Evolutionary conservation across 2,113 vertebrate genomes (phyloP), one percentile per base, ranked within the genome.

Genomic region (Naja naja): DNA sequence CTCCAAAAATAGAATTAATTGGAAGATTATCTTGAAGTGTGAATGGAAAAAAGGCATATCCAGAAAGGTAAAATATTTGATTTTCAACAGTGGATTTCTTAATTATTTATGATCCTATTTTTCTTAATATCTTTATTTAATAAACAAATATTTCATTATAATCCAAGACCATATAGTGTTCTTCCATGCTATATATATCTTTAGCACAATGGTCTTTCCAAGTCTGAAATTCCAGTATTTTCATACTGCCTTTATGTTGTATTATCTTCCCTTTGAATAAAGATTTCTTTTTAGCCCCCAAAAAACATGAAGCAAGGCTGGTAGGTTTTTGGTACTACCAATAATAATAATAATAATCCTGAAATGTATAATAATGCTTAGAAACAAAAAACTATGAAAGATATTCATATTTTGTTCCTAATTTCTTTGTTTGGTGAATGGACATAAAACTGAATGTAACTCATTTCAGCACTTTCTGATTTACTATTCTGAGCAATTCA

Each of bases 381-480:
- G 92, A 92, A 74, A 20, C 16, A 74, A 74, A 43, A 74, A 74
- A 20, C n/a, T 34, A 20, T 74, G 69, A n/a, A 94, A 94, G 93
- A 88, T 89, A 94, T 85, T 93, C 47, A 81, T 93, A 7, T n/a
- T 64, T 60, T 43, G 45, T 20, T 25, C 6, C 23, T 23, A n/a
- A 10, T 85, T 91, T 88, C n/a, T 91, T 16, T 91, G 49, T 54
- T 34, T 45, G 55, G 81, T 30, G 14, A 27, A 52, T 93, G 87
- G 86, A 85, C 22, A 47, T 60, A 86, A 89, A 92, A 64, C 8
- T 93, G 39, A 86, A 93, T 93, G 92, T 94, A 96, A 89, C 90
- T 88, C 74, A 93, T 86, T 64, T 85, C 89, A 25, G 20, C 86
- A 90, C 89, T 94, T 53, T 90, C 56, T 74, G 52, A 23, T 92